Base-by-base conservation (phyloP, 2,888 invertebrate genomes). In the Nasonia oneida region DNA sequence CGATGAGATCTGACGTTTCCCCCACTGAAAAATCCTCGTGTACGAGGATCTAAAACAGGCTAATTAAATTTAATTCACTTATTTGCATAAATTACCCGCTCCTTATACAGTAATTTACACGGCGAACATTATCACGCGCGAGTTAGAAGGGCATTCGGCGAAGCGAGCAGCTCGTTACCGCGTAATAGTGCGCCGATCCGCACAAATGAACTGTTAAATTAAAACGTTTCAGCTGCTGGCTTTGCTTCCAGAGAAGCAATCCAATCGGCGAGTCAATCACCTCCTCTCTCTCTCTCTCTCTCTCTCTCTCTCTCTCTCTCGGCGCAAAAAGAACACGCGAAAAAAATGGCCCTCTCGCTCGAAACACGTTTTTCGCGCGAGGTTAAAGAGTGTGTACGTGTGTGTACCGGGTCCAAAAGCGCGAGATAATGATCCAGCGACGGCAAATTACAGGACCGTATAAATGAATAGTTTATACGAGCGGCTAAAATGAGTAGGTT, bases 401-500 rank as follows among this genome's bases (percentile, higher is more conserved):
- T 15, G 71, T 39, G 85, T 81, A 83, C 37, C 64, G 77, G 73
- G 78, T 86, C 88, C 81, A 86, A 85, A 87, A 86, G 87, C 89
- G 89, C 89, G 89, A 91, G 92, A 91, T 93, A 93, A 93, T 93
- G 91, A 92, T 91, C 92, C 91, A 90, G 90, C 91, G 91, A 91
- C 90, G 91, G 91, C 90, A 93, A 92, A 93, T 93, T 93, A 93
- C 92, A 93, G 92, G 92, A 92, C 90, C 91, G 91, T 90, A 92
- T 93, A 92, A 93, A 92, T 92, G 93, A 92, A 93, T 93, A 93
- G 93, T 93, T 93, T 93, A 29, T 29, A 93, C 93, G 93, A 92
- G 92, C 92, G 91, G 92, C 92, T 92, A 93, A 93, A 92, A 93
- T 91, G 92, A 92, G 90, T 91, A 89, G 91, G 90, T 90, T 90